Base-by-base conservation (phyloP, 2,797 vertebrate genomes). In the Hoplostethus atlanticus region DNA sequence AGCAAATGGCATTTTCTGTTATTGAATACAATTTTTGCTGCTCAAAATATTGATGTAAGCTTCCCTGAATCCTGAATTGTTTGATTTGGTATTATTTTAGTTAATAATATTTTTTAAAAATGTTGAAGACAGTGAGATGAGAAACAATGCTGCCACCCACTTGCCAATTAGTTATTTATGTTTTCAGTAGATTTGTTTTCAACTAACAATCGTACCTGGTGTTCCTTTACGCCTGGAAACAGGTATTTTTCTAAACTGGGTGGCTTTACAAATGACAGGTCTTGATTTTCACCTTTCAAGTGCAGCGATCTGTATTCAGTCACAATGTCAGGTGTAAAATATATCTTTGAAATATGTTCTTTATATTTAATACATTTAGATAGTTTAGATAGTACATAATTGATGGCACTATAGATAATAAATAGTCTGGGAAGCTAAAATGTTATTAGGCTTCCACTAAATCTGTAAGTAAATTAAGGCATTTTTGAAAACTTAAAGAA, bases 221-320 rank as follows among this genome's bases (percentile, higher is more conserved):
- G 50, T 66, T 66, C 42, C 70, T 46, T 50, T 46, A 67, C 61
- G 64, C 25, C 55, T 83, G 34, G 30, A 68, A 31, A 73, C 64
- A 38, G 47, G 11, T 50, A 5, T 34, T 13, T 38, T 8, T 34
- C 6, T 31, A 54, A 28, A 13, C 28, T 50, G 2, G 42, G 48
- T 40, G 31, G 21, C 38, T n/a, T 13, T 48, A 67, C 38, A 57
- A 70, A 76, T 76, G 73, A 71, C 65, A 80, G 59, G 42, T 52
- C 38, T 38, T 63, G 63, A 54, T 71, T 66, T 54, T 30, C 75
- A 69, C 65, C 52, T 74, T 68, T 80, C 21, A 63, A 50, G 46
- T 71, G 58, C 67, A 75, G 17, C 16, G 30, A 64, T 73, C 21
- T 21, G 21, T 21, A 25, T 80, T 44, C 28, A 10, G 34, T 34